phyloP scores from a whole-genome alignment of 2,797 vertebrate genomes.

The Tinamus major region DNA sequence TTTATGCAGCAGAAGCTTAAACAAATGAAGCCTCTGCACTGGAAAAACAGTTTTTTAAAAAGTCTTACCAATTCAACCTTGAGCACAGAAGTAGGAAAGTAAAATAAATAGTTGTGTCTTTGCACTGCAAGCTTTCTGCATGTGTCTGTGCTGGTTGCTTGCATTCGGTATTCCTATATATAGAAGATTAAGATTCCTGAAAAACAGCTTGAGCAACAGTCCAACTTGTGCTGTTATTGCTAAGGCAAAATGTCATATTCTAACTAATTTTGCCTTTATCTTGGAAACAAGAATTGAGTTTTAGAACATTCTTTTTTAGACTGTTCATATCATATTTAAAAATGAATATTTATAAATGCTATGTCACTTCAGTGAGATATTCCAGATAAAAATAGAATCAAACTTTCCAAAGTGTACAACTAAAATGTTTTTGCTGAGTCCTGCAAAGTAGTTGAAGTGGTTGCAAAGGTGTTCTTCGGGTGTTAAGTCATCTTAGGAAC shows the following conservation, averaged over 20 bases:
- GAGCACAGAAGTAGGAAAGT: background rate
- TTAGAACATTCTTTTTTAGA: background rate
- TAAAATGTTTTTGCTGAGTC: background rate
- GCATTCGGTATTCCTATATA: background rate
- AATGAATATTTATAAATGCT: background rate
- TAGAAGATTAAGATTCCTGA: background rate
- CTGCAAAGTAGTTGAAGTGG: background rate
- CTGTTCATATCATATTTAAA: background rate
- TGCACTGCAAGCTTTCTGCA: background rate
- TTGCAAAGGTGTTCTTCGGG: background rate
- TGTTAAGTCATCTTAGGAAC: background rate
- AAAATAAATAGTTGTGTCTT: background rate
- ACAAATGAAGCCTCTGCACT: background rate
- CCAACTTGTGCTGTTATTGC: background rate
- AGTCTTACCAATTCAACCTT: background rate
- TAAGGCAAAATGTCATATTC: background rate
- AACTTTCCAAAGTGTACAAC: background rate
- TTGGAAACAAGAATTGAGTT: background rate
- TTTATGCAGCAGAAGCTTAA: background rate
- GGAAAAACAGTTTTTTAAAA: background rate
- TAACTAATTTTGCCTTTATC: constrained; percentile 13
- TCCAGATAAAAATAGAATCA: background rate
- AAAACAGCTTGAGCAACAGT: background rate
- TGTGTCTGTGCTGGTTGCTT: background rate
- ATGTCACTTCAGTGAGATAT: background rate